Evolutionary conservation across 1,140 invertebrate genomes (phyloP), one percentile per base, ranked within the genome.

Genomic region (Drosophila sproati): DNA sequence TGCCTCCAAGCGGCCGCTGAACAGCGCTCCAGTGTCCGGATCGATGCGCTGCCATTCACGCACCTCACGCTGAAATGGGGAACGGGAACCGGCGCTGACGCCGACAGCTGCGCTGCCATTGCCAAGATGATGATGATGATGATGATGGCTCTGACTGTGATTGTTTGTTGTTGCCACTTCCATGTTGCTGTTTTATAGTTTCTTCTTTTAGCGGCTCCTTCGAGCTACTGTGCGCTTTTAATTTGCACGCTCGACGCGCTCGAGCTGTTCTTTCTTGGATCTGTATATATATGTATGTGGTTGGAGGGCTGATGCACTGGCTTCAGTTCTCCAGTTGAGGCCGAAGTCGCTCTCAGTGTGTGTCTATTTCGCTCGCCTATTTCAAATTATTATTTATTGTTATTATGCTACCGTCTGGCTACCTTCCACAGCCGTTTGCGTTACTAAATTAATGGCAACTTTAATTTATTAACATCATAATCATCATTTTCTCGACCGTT

Each of bases 11-110:
- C 92, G 92, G 50, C 92, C 92, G 63, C 83, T 92, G 67, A 93
- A 75, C 64, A 92, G 74, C 32, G 92, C 92, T 68, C 92, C 92
- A 59, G 92, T 93, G 80, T 91, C 80, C 77, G 92, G 91, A 90
- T 93, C 92, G 73, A 93, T 85, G 82, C 91, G 91, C 88, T 93
- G 92, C 92, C 92, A 93, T 90, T 93, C 92, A 81, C 92, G 91
- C 82, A 93, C 91, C 80, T 92, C 92, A 4, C 92, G 81, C 73
- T 92, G 92, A 71, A 93, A 93, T 48, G 92, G 92, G 62, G 92
- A 90, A 70, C 91, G 70, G 57, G 78, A 67, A 63, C 78, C 83
- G 52, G 62, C 39, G 71, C 48, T 67, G 39, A 56, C 64, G 60
- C 5, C 41, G 45, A 51, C 7, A 48, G 48, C 37, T 34, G 60